phyloP scores from a whole-genome alignment of 2,888 invertebrate species.

The Acanthosepion pharaonis region DNA sequence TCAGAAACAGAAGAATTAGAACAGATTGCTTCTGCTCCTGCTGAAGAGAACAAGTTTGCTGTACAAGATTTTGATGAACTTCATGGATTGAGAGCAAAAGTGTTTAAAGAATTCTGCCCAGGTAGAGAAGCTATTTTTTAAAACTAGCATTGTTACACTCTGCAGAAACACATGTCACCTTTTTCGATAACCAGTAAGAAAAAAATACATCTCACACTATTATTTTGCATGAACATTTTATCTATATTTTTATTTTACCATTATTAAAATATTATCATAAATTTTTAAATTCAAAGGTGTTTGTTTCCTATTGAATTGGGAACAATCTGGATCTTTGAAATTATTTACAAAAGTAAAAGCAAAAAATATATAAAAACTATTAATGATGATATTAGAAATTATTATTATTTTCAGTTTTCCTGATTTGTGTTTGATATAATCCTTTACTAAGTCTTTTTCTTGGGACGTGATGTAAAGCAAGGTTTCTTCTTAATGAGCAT shows the following conservation, averaged over 20 bases:
- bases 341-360: too few species aligned
- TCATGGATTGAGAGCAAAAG: constrained; percentile 49
- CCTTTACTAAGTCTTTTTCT: too few species aligned
- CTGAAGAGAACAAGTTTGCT: constrained; percentile 56
- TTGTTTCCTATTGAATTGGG: too few species aligned
- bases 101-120: constrained; percentile 50
- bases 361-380: too few species aligned
- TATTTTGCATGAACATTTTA: background rate
- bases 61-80: constrained; percentile 58
- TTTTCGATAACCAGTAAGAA: background rate
- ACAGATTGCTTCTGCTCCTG: constrained; percentile 59
- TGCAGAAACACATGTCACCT: background rate
- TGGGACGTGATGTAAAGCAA: too few species aligned
- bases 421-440: too few species aligned
- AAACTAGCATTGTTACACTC: background rate
- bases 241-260: background rate
- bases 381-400: too few species aligned
- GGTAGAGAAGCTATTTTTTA: constrained; percentile 46
- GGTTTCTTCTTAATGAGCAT: too few species aligned
- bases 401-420: too few species aligned
- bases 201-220: background rate
- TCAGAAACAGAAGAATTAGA: constrained; percentile 57
- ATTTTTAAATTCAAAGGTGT: background rate
- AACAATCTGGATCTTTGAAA: too few species aligned
- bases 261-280: background rate